Evolutionary conservation across 2,797 vertebrate species (phyloP), one percentile per base, ranked within the genome.

Genomic region (Rhodeus uyekii): DNA sequence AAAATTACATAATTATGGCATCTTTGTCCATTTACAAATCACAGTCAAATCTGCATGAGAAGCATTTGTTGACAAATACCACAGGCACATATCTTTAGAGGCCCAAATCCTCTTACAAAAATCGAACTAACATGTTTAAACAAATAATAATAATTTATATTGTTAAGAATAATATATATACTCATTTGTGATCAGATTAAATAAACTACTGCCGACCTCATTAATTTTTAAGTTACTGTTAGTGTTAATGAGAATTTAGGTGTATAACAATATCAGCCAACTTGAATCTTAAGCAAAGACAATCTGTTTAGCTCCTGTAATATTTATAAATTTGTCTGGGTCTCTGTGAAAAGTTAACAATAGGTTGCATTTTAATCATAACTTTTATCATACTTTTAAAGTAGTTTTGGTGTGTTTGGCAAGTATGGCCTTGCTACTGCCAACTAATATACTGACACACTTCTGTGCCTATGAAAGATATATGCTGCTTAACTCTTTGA

Each of bases 41-140:
- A 48, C 27, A 50, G 44, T 72, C 18, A 7, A 72, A 19, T 71
- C 24, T 69, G 67, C 24, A 46, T 69, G 39, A 29, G 16, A 42
- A 44, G 4, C 16, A 69, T 12, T 46, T 27, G 44, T 44, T 44
- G 9, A 5, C 8, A 19, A 34, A 63, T 7, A 63, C 29, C 8
- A 7, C 60, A 46, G 24, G 24, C 39, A 69, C 14, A 46, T 4
- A 48, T 10, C 9, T 48, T 32, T 48, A 48, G 42, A 19, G 3
- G 42, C 18, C 18, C n/a, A 68, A 68, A 67, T 14, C 7, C n/a
- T 9, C 1, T 46, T 32, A 24, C 13, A 13, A 42, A n/a, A n/a
- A n/a, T n/a, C n/a, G n/a, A 44, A 24, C 12, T 68, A 42, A 42
- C n/a, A 68, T 68, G n/a, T 39, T 42, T 71, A 29, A 71, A 71